Evolutionary conservation across 2,888 invertebrate genomes (phyloP).

Genomic region (Agrotis exclamationis): DNA sequence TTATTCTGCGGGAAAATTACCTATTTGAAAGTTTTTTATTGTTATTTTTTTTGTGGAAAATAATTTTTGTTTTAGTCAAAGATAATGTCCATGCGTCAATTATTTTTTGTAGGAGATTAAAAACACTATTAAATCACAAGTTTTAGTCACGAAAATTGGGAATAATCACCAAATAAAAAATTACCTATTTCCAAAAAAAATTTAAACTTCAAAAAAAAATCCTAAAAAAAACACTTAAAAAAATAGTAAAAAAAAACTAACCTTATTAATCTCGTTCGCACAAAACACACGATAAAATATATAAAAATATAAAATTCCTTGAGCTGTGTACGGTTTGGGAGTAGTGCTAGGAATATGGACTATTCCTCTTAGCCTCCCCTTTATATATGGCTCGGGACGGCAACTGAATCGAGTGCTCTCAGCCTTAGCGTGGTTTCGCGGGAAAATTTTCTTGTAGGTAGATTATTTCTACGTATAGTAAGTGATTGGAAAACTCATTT

Average conservation of each 20-base stretch:
- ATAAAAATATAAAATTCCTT: constrained; percentile 61
- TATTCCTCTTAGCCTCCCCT: constrained; percentile 27
- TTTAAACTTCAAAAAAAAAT: neutral
- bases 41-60: neutral
- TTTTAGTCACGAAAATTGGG: neutral
- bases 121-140: neutral
- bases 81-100: rapidly evolving
- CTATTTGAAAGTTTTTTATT: neutral
- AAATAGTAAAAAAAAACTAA: constrained; percentile 34
- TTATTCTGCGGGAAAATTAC: neutral
- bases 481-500: constrained; percentile 7
- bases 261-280: constrained; percentile 55
- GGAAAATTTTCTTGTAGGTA: constrained; percentile 14
- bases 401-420: constrained; percentile 7
- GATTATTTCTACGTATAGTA: neutral
- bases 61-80: neutral
- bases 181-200: neutral
- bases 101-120: neutral
- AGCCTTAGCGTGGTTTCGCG: neutral
- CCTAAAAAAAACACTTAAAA: neutral
- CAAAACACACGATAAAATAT: constrained; percentile 51
- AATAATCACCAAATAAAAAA: neutral
- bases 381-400: constrained; percentile 55
- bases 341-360: constrained; percentile 50
- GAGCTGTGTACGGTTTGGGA: constrained; percentile 48